Percentiles rank a stretch among this genome's conserved stretches.
These are phyloP conservation scores for Thera britannica DNA, from an alignment of 2,888 invertebrate genomes.

Conservation along the genomic window DNA sequence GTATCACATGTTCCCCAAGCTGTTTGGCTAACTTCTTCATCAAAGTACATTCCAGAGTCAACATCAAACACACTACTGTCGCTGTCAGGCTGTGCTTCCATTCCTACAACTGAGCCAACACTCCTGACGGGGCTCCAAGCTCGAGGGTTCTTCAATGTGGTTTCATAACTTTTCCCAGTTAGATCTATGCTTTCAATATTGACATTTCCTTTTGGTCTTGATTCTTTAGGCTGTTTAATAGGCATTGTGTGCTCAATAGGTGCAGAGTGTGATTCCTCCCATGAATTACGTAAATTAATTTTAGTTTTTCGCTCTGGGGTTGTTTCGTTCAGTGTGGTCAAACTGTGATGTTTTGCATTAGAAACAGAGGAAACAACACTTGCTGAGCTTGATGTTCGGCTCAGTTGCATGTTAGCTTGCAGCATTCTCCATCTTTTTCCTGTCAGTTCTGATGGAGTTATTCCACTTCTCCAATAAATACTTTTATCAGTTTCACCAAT, in stretches of 20 bases:
- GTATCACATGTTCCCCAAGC: slow-evolving; percentile 93
- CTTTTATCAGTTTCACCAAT: slow-evolving; percentile 93
- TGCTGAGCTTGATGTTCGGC: slow-evolving; percentile 92
- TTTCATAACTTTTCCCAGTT: slow-evolving; percentile 88
- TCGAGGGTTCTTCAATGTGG: slow-evolving; percentile 90
- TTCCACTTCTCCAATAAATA: slow-evolving; percentile 92
- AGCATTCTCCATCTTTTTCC: slow-evolving; percentile 95
- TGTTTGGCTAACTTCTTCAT: slow-evolving; percentile 90
- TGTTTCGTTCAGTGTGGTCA: slow-evolving; percentile 78
- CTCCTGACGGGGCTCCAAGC: slow-evolving; percentile 96
- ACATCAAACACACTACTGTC: slow-evolving; percentile 93
- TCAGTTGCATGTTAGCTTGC: slow-evolving; percentile 92
- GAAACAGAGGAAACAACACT: slow-evolving; percentile 88
- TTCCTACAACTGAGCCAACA: slow-evolving; percentile 92
- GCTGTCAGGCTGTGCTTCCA: slow-evolving; percentile 94
- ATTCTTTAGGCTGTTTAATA: slow-evolving; percentile 75
- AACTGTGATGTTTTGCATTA: slow-evolving; percentile 88
- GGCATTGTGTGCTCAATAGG: slow-evolving; percentile 89
- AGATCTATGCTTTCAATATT: slow-evolving; percentile 80
- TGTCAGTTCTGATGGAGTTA: slow-evolving; percentile 89
- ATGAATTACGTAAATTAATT: slow-evolving; percentile 84
- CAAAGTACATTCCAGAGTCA: slow-evolving; percentile 92
- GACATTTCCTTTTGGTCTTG: slow-evolving; percentile 63
- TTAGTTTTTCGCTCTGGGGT: slow-evolving; percentile 76
- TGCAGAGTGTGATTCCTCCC: slow-evolving; percentile 90